A percentile compares a stretch with the other conserved stretches of the same genome.
Conservation (phyloP, 2,888 invertebrate species). For the Brenthis hecate region DNA sequence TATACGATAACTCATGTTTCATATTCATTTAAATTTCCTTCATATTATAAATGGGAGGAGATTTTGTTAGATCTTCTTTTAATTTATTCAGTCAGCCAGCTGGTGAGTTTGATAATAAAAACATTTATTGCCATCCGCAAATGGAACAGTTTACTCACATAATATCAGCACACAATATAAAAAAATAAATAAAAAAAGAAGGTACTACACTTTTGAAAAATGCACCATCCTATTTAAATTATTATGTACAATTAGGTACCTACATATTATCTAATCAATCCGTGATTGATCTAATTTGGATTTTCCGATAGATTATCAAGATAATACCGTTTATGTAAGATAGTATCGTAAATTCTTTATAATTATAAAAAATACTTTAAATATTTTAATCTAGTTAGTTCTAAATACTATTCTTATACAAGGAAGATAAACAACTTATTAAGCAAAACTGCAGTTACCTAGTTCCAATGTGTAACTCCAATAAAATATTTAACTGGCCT, state of each 20-base stretch:
- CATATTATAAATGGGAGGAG: constrained; percentile 21
- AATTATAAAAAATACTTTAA: no score
- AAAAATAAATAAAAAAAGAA: no score
- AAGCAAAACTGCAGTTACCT: background rate
- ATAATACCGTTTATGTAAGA: no score
- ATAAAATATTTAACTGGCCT: constrained; percentile 48
- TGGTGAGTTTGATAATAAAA: constrained; percentile 15
- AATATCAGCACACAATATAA: background rate
- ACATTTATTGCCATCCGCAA: constrained; percentile 12
- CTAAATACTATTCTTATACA: background rate
- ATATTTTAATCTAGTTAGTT: background rate
- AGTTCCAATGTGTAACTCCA: constrained; percentile 4
- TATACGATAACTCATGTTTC: constrained; percentile 39
- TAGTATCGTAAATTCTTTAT: no score
- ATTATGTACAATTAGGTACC: no score
- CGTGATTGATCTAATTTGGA: no score
- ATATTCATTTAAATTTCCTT: constrained; percentile 34
- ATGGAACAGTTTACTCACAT: constrained; percentile 1
- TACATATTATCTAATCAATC: no score
- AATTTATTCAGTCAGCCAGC: constrained; percentile 22
- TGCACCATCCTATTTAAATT: no score
- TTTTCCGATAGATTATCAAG: no score
- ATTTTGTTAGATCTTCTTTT: constrained; percentile 18
- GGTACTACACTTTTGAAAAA: no score
- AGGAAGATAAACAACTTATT: background rate